These are phyloP conservation scores for Piprites chloris DNA, from an alignment of 2,113 vertebrate species.

Conservation along the genomic window DNA sequence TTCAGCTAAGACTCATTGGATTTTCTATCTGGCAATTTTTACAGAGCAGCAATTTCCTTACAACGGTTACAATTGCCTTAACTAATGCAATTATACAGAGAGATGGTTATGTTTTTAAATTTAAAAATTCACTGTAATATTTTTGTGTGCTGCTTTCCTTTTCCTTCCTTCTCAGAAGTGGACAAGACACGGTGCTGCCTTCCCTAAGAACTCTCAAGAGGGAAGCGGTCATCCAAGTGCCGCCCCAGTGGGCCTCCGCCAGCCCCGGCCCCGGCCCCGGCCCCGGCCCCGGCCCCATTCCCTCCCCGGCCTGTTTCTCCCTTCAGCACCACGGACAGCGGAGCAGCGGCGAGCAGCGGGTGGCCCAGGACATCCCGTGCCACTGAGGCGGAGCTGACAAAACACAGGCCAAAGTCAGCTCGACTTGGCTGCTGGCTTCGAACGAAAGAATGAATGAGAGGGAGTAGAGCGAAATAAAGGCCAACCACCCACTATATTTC, in stretches of 20 bases:
- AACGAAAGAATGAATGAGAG: background rate
- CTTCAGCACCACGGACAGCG: conserved; percentile 24
- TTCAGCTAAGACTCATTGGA: conserved; percentile 26
- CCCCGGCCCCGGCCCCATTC: fast-evolving
- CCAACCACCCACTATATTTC: background rate
- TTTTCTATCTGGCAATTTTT: conserved; percentile 35
- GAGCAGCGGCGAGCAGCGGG: fast-evolving
- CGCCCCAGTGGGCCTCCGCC: fast-evolving
- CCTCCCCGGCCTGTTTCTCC: fast-evolving
- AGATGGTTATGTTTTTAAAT: background rate
- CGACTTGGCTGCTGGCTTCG: background rate
- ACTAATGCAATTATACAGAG: conserved; percentile 20
- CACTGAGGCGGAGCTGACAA: fast-evolving
- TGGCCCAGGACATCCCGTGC: fast-evolving
- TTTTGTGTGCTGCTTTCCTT: background rate
- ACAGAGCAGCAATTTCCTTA: conserved; percentile 8
- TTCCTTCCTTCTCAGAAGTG: background rate
- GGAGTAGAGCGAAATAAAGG: background rate
- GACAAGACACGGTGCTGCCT: background rate
- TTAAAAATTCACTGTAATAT: background rate
- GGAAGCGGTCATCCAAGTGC: background rate
- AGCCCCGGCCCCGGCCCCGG: fast-evolving
- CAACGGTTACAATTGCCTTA: conserved; percentile 21
- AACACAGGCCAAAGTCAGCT: background rate
- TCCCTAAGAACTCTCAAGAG: background rate